Percentiles rank a stretch among this genome's conserved stretches.
These are phyloP conservation scores for Andrena dorsata DNA, from an alignment of 2,888 invertebrate genomes.

Conservation along the genomic window DNA sequence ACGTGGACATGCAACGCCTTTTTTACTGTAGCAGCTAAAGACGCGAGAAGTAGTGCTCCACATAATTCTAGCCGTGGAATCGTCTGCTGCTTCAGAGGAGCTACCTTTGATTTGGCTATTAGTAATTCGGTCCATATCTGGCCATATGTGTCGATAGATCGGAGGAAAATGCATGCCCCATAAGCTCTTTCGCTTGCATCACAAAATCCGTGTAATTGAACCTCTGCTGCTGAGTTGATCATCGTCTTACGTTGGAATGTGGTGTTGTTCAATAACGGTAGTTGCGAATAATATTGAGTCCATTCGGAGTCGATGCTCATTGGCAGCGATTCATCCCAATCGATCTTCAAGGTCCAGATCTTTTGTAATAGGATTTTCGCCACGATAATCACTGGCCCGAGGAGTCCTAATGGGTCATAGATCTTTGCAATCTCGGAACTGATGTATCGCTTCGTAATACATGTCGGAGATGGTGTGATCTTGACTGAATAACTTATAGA, in stretches of 20 bases:
- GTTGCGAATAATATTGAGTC: not conserved
- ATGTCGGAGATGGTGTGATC: not conserved
- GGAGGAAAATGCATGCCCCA: not conserved
- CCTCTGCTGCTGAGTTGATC: no score
- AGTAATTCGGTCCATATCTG: not conserved
- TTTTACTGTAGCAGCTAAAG: not conserved
- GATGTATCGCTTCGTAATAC: not conserved
- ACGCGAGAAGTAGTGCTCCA: not conserved
- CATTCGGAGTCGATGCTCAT: not conserved
- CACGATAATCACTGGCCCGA: not conserved
- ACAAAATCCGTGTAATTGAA: not conserved
- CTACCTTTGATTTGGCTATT: conserved; percentile 1
- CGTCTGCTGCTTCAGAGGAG: not conserved
- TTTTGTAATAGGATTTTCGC: not conserved
- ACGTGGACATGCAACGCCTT: not conserved
- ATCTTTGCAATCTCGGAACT: not conserved
- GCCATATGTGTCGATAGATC: not conserved
- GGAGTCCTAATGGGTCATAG: not conserved
- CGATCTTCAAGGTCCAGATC: not conserved
- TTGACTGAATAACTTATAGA: not conserved
- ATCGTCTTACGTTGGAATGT: not conserved
- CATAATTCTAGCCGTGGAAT: no score
- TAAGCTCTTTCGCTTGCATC: not conserved
- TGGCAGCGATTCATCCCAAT: conserved; percentile 10
- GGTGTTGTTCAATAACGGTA: not conserved